Percentiles rank a stretch among this genome's conserved stretches.
phyloP scores from a whole-genome alignment of 2,113 vertebrate species.

The Lucifuga dentata region DNA sequence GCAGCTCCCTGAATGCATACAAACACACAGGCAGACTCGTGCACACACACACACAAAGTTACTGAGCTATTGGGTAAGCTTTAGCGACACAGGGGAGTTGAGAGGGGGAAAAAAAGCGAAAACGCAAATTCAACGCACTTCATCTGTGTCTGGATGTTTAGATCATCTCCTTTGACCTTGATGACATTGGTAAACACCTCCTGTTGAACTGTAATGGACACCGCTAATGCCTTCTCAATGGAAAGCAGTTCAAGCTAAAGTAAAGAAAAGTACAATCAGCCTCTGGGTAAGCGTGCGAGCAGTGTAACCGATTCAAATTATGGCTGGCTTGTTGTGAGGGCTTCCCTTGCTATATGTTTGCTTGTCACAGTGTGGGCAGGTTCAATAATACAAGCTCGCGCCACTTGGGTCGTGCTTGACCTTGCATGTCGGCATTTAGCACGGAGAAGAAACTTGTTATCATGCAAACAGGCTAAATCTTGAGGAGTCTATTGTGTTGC shows the following conservation, averaged over 20 bases:
- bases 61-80: constrained; percentile 45
- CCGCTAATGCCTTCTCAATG: constrained; percentile 52
- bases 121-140: constrained; percentile 44
- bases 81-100: constrained; percentile 44
- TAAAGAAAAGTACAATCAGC: constrained; percentile 28
- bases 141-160: constrained; percentile 57
- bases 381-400: constrained; percentile 47
- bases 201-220: constrained; percentile 44
- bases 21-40: constrained; percentile 13
- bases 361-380: constrained; percentile 46
- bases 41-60: constrained; percentile 54
- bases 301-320: constrained; percentile 54
- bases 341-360: constrained; percentile 36
- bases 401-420: constrained; percentile 65
- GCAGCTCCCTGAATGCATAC: constrained; percentile 55
- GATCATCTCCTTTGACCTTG: constrained; percentile 63
- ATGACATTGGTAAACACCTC: constrained; percentile 50
- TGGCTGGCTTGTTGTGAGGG: constrained; percentile 22
- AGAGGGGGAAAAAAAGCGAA: neutral
- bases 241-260: constrained; percentile 33
- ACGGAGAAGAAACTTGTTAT: constrained; percentile 58
- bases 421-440: constrained; percentile 61
- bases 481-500: constrained; percentile 64
- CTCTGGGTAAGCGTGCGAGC: constrained; percentile 23
- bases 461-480: constrained; percentile 68